Conservation (phyloP, 2,797 vertebrate genomes). For the Phrynocephalus guinanensis region DNA sequence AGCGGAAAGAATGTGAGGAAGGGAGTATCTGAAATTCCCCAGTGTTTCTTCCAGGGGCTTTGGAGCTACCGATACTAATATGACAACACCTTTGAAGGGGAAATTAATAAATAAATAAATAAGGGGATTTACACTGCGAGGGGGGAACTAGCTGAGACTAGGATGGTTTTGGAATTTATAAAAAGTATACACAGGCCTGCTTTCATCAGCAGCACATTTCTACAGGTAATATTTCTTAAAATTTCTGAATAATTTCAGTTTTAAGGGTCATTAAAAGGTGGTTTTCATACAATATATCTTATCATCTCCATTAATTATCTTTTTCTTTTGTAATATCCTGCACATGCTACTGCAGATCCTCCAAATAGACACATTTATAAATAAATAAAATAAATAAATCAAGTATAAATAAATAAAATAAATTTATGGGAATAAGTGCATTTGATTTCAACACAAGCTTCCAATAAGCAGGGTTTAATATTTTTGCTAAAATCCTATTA, state of each 20-base stretch:
- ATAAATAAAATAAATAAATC: no score
- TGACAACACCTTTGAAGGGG: constrained; percentile 15
- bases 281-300: background rate
- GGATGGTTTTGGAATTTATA: fast-evolving
- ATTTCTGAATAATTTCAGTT: background rate
- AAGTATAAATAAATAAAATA: background rate
- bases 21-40: background rate
- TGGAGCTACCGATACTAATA: background rate
- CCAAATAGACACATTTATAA: background rate
- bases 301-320: background rate
- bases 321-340: background rate
- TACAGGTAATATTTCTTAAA: background rate
- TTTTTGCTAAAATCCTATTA: background rate
- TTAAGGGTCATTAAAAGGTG: background rate
- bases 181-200: background rate
- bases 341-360: background rate
- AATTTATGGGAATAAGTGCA: background rate
- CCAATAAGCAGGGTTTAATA: background rate
- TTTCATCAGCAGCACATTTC: background rate
- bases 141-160: background rate
- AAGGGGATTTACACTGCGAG: background rate
- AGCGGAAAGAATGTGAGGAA: background rate
- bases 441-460: background rate
- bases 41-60: background rate
- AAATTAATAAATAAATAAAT: background rate